These are phyloP conservation scores for Trachymyrmex septentrionalis DNA, from an alignment of 1,140 invertebrate genomes.

Conservation along the genomic window DNA sequence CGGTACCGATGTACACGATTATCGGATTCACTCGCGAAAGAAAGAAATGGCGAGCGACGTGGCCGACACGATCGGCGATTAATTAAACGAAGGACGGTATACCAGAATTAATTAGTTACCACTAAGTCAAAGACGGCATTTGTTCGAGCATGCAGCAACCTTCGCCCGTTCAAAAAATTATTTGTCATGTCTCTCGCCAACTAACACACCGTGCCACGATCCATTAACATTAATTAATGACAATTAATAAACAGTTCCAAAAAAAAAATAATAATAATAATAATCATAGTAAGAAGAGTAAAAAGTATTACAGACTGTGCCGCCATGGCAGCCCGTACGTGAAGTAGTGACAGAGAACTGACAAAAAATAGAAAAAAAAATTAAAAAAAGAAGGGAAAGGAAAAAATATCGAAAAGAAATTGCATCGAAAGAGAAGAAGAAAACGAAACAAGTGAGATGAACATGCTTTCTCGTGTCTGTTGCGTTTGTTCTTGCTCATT, in stretches of 20 bases:
- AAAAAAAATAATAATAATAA: constrained; percentile 67
- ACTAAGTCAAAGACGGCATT: constrained; percentile 84
- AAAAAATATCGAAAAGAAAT: constrained; percentile 44
- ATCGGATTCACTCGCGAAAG: constrained; percentile 65
- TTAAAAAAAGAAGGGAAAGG: not conserved
- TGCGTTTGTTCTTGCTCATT: constrained; percentile 42
- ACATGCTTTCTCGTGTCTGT: constrained; percentile 55
- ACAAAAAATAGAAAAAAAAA: too few species aligned
- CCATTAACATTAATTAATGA: constrained; percentile 85
- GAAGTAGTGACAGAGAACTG: constrained; percentile 34
- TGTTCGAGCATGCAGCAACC: constrained; percentile 85
- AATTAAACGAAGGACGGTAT: constrained; percentile 66
- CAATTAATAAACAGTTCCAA: constrained; percentile 82
- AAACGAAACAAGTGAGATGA: constrained; percentile 19
- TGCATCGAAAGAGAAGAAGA: constrained; percentile 22
- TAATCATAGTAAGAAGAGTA: constrained; percentile 55
- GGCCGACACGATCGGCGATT: constrained; percentile 74
- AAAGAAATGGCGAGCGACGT: constrained; percentile 81
- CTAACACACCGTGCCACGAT: constrained; percentile 86
- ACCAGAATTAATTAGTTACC: constrained; percentile 85
- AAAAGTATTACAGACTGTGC: constrained; percentile 60
- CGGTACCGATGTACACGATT: constrained; percentile 10
- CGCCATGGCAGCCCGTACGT: constrained; percentile 70
- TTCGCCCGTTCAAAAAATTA: constrained; percentile 81
- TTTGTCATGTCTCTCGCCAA: constrained; percentile 82